phyloP scores from a whole-genome alignment of 2,797 vertebrate species.

The Leptodactylus fallax region DNA sequence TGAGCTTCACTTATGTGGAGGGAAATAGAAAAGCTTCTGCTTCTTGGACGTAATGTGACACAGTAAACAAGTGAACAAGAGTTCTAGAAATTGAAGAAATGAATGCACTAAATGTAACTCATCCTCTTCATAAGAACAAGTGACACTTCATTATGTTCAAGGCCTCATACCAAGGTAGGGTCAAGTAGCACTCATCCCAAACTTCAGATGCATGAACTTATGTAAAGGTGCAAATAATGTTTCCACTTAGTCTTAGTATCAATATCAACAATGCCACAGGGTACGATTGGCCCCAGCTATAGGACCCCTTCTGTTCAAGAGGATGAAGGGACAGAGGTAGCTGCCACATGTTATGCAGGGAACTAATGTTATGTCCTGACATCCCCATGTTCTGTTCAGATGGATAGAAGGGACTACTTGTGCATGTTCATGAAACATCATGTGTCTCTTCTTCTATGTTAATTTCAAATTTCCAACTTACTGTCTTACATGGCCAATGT shows the following conservation, averaged over 20 bases:
- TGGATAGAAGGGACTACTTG: too few species aligned
- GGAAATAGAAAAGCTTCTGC: slow-evolving; percentile 5
- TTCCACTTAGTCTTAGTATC: background rate
- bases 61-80: background rate
- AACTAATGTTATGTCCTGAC: too few species aligned
- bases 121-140: background rate
- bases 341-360: too few species aligned
- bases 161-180: background rate
- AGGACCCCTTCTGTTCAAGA: too few species aligned
- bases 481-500: too few species aligned
- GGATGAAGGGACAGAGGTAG: too few species aligned
- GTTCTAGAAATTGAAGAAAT: background rate
- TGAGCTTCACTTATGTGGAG: slow-evolving; percentile 6
- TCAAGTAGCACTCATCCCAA: slow-evolving; percentile 9
- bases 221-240: background rate
- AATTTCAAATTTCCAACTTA: too few species aligned
- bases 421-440: too few species aligned
- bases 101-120: slow-evolving; percentile 1
- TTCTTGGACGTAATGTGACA: slow-evolving; percentile 37
- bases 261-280: background rate
- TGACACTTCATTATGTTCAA: slow-evolving; percentile 22
- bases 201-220: background rate
- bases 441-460: too few species aligned
- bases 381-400: too few species aligned
- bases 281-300: background rate